phyloP scores from a whole-genome alignment of 2,888 invertebrate species.

The Orthosia incerta region DNA sequence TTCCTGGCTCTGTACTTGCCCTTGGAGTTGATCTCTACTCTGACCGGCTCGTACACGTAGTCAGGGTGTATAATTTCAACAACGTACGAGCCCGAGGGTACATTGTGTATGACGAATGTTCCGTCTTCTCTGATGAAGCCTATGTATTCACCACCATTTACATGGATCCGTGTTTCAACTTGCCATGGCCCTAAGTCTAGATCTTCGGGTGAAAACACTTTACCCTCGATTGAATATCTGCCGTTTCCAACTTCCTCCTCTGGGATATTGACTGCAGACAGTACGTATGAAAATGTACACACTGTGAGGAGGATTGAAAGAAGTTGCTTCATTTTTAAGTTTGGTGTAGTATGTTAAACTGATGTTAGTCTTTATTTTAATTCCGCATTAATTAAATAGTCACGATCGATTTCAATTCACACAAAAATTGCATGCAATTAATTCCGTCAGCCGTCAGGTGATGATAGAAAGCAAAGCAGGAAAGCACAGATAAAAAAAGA shows the following conservation, averaged over 20 bases:
- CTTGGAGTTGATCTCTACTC: constrained; percentile 99
- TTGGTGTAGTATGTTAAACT: background rate
- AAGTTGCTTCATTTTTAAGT: constrained; percentile 56
- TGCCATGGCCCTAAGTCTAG: constrained; percentile 93
- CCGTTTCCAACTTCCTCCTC: constrained; percentile 88
- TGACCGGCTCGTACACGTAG: constrained; percentile 97
- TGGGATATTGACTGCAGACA: constrained; percentile 74
- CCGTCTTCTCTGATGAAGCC: constrained; percentile 98
- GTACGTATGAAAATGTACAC: constrained; percentile 63
- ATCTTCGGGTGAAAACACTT: constrained; percentile 94
- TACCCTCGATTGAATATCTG: constrained; percentile 95
- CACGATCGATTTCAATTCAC: constrained; percentile 53
- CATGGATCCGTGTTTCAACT: constrained; percentile 94
- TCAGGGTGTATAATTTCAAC: constrained; percentile 98
- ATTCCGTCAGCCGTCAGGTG: constrained; percentile 29
- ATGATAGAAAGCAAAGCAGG: too few relatives aligned
- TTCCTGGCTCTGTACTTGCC: constrained; percentile 98
- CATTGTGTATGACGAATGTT: constrained; percentile 96
- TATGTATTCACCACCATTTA: constrained; percentile 97
- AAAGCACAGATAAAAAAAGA: background rate
- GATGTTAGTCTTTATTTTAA: constrained; percentile 25
- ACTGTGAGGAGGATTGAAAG: constrained; percentile 47
- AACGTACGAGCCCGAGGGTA: constrained; percentile 98
- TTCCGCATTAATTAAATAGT: constrained; percentile 36
- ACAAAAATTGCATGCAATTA: constrained; percentile 24